Evolutionary conservation across 2,113 vertebrate species (phyloP).

Genomic region (Onychorhynchus coronatus): DNA sequence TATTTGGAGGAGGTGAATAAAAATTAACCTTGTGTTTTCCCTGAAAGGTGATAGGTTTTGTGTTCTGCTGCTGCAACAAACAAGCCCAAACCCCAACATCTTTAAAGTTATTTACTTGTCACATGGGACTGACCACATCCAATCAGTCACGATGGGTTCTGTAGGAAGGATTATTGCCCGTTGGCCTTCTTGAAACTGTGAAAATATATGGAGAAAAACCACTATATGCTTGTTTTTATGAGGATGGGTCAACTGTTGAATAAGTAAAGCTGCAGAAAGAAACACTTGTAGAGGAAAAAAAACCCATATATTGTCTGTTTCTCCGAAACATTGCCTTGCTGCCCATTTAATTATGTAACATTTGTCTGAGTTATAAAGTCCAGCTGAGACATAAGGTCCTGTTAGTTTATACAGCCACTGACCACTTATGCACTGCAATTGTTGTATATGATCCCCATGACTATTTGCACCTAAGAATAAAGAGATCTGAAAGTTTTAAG

Average conservation of each 20-base stretch:
- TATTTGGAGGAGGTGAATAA: neutral
- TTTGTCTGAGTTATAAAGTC: neutral
- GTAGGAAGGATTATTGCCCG: neutral
- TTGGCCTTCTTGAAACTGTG: neutral
- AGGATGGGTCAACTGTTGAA: neutral
- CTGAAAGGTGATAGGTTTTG: neutral
- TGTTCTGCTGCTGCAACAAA: neutral
- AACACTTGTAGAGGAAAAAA: neutral
- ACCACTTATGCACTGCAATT: neutral
- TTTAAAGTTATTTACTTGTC: neutral
- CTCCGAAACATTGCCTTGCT: neutral
- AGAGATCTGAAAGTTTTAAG: neutral
- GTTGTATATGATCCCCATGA: rapidly evolving
- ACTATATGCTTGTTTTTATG: neutral
- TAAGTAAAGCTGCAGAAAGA: neutral
- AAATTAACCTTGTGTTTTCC: neutral
- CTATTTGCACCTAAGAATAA: neutral
- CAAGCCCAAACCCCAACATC: neutral
- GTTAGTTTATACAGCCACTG: neutral
- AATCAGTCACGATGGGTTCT: neutral
- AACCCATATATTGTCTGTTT: rapidly evolving
- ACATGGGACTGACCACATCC: neutral
- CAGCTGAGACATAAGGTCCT: neutral
- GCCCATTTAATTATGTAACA: neutral
- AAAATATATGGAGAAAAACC: neutral